Conservation (phyloP, 1,140 invertebrate species). For the Helicorthomorpha holstii region DNA sequence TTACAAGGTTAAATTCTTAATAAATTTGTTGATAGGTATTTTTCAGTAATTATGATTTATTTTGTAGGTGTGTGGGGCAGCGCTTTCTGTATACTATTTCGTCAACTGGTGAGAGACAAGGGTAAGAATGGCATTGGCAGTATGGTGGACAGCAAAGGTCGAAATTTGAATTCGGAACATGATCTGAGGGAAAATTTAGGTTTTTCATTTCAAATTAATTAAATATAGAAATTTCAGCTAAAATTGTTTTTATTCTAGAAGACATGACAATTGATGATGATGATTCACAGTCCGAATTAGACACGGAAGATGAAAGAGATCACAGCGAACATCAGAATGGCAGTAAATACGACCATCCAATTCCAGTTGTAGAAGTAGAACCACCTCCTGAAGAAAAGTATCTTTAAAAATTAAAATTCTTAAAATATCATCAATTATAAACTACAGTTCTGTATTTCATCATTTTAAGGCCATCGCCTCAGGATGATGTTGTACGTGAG, state of each 20-base stretch:
- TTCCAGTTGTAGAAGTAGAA: no score
- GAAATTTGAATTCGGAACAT: constrained; percentile 9
- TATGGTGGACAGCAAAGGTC: constrained; percentile 18
- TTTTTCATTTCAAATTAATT: constrained; percentile 2
- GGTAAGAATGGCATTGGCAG: constrained; percentile 24
- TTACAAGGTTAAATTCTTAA: constrained; percentile 16
- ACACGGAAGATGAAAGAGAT: neutral
- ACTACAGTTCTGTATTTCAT: neutral
- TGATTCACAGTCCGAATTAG: constrained; percentile 12
- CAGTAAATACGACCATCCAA: no score
- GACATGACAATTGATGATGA: constrained; percentile 16
- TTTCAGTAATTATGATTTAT: neutral
- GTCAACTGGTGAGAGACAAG: constrained; percentile 23
- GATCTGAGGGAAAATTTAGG: constrained; percentile 15
- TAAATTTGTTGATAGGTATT: constrained; percentile 17
- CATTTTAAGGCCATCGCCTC: neutral
- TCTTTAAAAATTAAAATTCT: no score
- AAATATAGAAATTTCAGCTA: neutral
- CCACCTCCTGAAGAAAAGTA: no score
- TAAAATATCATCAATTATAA: no score
- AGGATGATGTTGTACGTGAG: neutral
- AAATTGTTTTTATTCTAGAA: constrained; percentile 6
- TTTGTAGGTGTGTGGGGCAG: constrained; percentile 31
- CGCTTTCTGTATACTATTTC: constrained; percentile 32
- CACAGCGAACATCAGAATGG: neutral